Evolutionary conservation across 2,113 vertebrate genomes (phyloP), one percentile per base, ranked within the genome.

Genomic region (Spea bombifrons): DNA sequence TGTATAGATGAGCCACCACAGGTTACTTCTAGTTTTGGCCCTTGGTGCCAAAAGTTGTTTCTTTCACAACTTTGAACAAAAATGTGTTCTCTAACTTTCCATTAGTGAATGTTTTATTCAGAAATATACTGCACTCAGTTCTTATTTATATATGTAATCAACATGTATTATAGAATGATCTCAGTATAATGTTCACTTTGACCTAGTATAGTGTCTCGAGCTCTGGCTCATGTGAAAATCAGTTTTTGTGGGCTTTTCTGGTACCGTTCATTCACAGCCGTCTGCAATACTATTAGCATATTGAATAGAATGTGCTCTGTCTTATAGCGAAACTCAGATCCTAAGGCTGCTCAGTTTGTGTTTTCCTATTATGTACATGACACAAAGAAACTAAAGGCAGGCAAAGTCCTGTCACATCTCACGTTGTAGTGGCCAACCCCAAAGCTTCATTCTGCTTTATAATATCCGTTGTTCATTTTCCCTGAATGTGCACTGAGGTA

Each of bases 221-320:
- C 92, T 91, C 92, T 92, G n/a, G n/a, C n/a, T 88, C 86, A 82
- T 86, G 89, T 87, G 88, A 90, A 90, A 89, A 89, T 86, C 88
- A 87, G 90, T 91, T 87, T 91, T 95, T 95, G 94, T 5, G 55
- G 15, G 55, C 15, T 59, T 59, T 13, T 9, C 4, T 59, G 55
- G 4, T 59, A 59, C 81, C 83, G 76, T 88, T 82, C 88, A 84
- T 87, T 92, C 91, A 90, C 91, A 90, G 89, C 88, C 92, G 90
- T 89, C 91, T 85, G 92, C 94, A 92, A 94, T 92, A 91, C 93
- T 85, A 97, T 98, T 97, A 97, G 96, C 97, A 98, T 98, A 94
- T 98, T 93, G 94, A 98, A 97, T 30, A 97, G 95, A 86, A 90
- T 84, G 87, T 90, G 90, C 91, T 91, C 89, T 43, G 67, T 94